Evolutionary conservation across 2,888 invertebrate species (phyloP), one percentile per base, ranked within the genome.

Genomic region (Mythimna ferrago): DNA sequence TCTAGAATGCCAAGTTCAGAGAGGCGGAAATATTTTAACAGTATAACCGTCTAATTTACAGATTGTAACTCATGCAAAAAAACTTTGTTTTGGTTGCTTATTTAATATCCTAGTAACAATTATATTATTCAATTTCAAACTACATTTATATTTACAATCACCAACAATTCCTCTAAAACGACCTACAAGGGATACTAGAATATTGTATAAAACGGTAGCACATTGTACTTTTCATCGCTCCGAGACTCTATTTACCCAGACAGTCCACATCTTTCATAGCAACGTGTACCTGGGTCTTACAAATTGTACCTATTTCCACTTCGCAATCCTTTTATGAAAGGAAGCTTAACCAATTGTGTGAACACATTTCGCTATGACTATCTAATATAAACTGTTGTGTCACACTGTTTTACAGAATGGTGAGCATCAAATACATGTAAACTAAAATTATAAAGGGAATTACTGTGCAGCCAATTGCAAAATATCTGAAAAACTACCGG

Each of bases 331-430:
- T 84, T 79, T 75, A 75, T 61, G 54, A 78, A 70, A 80, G 81
- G 81, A 87, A 81, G 78, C 73, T 80, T 76, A 70, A 73, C 71
- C 78, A 76, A 87, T 87, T 83, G 83, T 61, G 56, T 66, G 81
- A 77, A 78, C 63, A 69, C 68, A 72, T 71, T 70, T 54, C 9
- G 35, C 10, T 76, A 26, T 16, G 67, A 65, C 9, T 51, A 58
- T 71, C 67, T 70, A 64, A 77, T 71, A 69, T 71, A 71, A 65
- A 74, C 84, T 73, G 54, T 9, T 62, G 66, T 53, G 48, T 71
- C 71, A 73, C 19, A 84, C 56, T 19, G 72, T 0, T 1, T 6
- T 68, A 2, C 35, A 7, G 44, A 19, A 32, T 6, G 26, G n/a
- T 14, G 19, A 67, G 38, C 61, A 56, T 9, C 10, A 5, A 32